phyloP scores from a whole-genome alignment of 2,797 vertebrate genomes.

The Alfaro cultratus region DNA sequence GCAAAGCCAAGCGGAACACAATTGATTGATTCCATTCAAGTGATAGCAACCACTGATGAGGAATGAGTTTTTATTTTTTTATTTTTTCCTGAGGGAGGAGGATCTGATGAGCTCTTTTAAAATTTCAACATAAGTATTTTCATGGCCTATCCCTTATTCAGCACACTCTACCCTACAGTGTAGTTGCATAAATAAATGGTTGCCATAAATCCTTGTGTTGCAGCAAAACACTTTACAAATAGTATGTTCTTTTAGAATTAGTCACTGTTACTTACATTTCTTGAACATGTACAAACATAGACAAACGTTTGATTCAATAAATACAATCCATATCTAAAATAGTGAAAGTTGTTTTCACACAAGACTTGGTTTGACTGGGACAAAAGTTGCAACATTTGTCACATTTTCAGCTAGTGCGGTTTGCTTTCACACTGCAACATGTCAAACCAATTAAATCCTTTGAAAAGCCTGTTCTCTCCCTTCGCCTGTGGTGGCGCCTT shows the following conservation, averaged over 20 bases:
- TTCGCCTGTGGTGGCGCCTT: too few species aligned
- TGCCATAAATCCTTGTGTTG: constrained; percentile 37
- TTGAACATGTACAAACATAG: background rate
- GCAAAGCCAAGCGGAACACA: constrained; percentile 87
- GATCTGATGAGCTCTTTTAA: constrained; percentile 64
- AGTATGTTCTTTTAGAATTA: constrained; percentile 23
- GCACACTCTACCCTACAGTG: constrained; percentile 44
- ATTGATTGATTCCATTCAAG: constrained; percentile 91
- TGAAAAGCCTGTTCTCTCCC: too few species aligned
- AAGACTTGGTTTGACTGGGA: background rate
- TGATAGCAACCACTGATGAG: constrained; percentile 81
- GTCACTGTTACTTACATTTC: constrained; percentile 1
- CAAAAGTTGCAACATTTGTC: too few species aligned
- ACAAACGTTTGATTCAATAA: background rate
- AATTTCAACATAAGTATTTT: constrained; percentile 71
- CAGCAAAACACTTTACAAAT: constrained; percentile 41
- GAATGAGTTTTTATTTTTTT: constrained; percentile 73
- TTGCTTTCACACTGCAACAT: too few species aligned
- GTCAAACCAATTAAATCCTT: too few species aligned
- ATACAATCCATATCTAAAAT: background rate
- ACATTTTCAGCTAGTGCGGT: too few species aligned
- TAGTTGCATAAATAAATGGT: constrained; percentile 51
- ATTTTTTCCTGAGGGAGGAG: constrained; percentile 48
- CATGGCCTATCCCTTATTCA: constrained; percentile 64
- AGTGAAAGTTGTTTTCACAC: background rate